Conservation (phyloP, 2,888 invertebrate genomes). For the Hemicrepidius hirtus region DNA sequence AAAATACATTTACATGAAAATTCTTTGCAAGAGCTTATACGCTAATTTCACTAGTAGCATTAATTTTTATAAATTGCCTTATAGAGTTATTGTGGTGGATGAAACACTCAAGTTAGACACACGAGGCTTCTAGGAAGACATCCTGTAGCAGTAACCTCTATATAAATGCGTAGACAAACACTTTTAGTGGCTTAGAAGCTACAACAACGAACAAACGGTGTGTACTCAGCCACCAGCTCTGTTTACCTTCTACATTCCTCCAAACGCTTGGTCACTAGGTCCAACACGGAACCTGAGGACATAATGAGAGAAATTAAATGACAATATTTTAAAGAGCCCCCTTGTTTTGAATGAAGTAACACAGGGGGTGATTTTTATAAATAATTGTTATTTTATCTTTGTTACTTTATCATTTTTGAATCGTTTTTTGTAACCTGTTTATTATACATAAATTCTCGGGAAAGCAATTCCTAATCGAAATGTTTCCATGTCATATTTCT, state of each 20-base stretch:
- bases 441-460: too few species aligned
- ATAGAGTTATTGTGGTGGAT: not conserved
- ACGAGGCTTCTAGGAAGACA: slow-evolving; percentile 50
- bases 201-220: slow-evolving; percentile 66
- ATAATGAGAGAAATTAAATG: slow-evolving; percentile 34
- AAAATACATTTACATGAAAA: not conserved
- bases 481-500: not conserved
- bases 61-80: not conserved
- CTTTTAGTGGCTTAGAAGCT: slow-evolving; percentile 69
- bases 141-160: slow-evolving; percentile 65
- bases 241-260: slow-evolving; percentile 65
- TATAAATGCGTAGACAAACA: slow-evolving; percentile 69
- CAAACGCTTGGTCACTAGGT: slow-evolving; percentile 59
- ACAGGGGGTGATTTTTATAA: too few species aligned
- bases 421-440: too few species aligned
- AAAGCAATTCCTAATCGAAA: not conserved
- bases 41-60: not conserved
- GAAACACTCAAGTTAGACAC: slow-evolving; percentile 5
- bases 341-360: too few species aligned
- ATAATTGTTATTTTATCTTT: too few species aligned
- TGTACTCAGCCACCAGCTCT: slow-evolving; percentile 65
- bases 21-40: not conserved
- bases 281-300: slow-evolving; percentile 36
- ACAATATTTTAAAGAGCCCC: not conserved
- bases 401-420: too few species aligned